Evolutionary conservation across 1,140 invertebrate genomes (phyloP), one percentile per base, ranked within the genome.

Genomic region (Dendroctonus valens): DNA sequence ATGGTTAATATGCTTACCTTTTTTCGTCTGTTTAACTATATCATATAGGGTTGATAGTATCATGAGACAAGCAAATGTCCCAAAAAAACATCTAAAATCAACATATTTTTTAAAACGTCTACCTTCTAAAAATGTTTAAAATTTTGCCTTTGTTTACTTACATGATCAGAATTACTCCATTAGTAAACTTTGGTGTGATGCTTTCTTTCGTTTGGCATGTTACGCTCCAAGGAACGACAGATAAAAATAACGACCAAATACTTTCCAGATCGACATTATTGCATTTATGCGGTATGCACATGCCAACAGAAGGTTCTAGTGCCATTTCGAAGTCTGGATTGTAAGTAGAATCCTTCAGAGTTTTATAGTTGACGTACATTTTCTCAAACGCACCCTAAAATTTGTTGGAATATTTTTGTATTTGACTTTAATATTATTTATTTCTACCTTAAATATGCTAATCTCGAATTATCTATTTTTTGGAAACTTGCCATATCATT

Each of bases 171-270:
- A 60, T 60, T 39, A 26, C 37, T n/a, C 44, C 58, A n/a, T 3
- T 15, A 60, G 51, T 50, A 9, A 40, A 14, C 8, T 9, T 37
- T n/a, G 5, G 7, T 3, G 4, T 3, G 6, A 59, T 7, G n/a
- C 26, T 7, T 14, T 51, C 59, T 52, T 62, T 62, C n/a, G 50
- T 52, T 52, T 62, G 59, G 26, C 59, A 62, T 5, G 50, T 62
- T 7, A 62, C 59, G 41, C 41, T 46, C 14, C 11, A 62, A 15
- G 50, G 41, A 5, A 52, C 7, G 7, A 7, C 26, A 42, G 55
- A 42, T 14, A 41, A n/a, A n/a, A 15, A 11, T 14, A n/a, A n/a
- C 7, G 7, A 7, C 6, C 40, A 8, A 52, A 62, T 42, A n/a
- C 14, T 52, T 62, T 51, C n/a, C 6, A 41, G n/a, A 41, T 41